A percentile compares a stretch with the other conserved stretches of the same genome.
Conservation (phyloP, 2,888 invertebrate genomes). For the Actias luna region DNA sequence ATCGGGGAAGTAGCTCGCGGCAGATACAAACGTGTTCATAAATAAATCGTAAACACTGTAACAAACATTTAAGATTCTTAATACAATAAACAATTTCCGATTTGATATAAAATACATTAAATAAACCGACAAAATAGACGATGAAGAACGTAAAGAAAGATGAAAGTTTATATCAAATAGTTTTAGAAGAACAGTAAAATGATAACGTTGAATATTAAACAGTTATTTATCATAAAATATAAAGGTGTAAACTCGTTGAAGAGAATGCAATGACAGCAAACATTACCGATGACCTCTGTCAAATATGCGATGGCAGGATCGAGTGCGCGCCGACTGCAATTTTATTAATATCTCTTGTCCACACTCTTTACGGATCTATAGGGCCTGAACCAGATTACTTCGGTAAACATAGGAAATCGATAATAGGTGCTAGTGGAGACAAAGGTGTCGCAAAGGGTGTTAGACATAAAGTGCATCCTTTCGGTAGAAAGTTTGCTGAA, state of each 20-base stretch:
- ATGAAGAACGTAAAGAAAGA: not conserved
- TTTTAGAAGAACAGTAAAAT: not conserved
- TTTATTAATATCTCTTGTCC: slow-evolving; percentile 66
- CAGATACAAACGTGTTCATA: not conserved
- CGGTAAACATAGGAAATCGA: slow-evolving; percentile 25
- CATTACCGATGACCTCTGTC: slow-evolving; percentile 68
- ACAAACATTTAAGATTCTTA: not conserved
- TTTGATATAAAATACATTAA: not conserved
- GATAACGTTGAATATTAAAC: not conserved
- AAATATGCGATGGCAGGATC: slow-evolving; percentile 69
- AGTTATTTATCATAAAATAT: slow-evolving; percentile 11
- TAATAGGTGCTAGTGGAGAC: not conserved
- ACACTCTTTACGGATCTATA: slow-evolving; percentile 68
- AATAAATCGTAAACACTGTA: not conserved
- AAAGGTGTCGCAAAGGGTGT: slow-evolving; percentile 17
- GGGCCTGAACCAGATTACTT: slow-evolving; percentile 68
- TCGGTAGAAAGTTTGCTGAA: slow-evolving; percentile 31
- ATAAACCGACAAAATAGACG: not conserved
- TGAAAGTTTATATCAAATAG: not conserved
- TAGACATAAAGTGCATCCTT: slow-evolving; percentile 29
- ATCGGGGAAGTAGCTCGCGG: not conserved
- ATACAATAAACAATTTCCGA: not conserved
- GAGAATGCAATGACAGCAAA: slow-evolving; percentile 71
- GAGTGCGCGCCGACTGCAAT: slow-evolving; percentile 76
- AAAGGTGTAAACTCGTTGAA: slow-evolving; percentile 29